Evolutionary conservation across 2,797 vertebrate genomes (phyloP).

Genomic region (Peromyscus nudipes): DNA sequence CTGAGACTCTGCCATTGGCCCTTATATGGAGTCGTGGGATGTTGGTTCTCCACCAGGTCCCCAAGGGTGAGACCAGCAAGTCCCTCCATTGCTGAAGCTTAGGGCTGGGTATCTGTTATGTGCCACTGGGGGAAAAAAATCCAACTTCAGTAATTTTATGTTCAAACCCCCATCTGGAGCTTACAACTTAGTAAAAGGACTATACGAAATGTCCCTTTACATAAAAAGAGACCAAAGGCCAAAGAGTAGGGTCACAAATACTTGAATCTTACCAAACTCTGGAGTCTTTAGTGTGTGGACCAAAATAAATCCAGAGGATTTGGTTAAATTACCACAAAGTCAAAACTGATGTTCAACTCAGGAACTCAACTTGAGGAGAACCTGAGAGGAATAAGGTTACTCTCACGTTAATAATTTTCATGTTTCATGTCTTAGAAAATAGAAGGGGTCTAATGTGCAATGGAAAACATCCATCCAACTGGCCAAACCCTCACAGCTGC

Average conservation of each 20-base stretch:
- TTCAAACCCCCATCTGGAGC: background rate
- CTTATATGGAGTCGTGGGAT: background rate
- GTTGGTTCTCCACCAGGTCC: background rate
- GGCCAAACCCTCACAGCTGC: background rate
- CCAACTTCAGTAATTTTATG: background rate
- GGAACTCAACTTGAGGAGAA: background rate
- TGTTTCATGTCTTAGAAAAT: background rate
- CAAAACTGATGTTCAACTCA: background rate
- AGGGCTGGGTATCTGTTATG: background rate
- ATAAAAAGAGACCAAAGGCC: background rate
- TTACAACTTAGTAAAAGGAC: too few species aligned
- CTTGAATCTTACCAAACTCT: background rate
- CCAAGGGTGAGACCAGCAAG: background rate
- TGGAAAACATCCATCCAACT: background rate
- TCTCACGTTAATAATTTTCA: background rate
- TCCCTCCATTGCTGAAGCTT: background rate
- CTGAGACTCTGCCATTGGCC: rapidly evolving
- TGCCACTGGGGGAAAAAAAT: background rate
- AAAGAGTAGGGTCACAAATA: background rate
- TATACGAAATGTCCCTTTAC: background rate
- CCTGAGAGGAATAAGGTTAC: background rate
- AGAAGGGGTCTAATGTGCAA: background rate
- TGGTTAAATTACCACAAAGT: background rate
- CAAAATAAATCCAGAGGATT: background rate
- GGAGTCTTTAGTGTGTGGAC: background rate